These are phyloP conservation scores for Ptychochromis oligacanthus DNA, from an alignment of 2,113 vertebrate species.

Conservation along the genomic window DNA sequence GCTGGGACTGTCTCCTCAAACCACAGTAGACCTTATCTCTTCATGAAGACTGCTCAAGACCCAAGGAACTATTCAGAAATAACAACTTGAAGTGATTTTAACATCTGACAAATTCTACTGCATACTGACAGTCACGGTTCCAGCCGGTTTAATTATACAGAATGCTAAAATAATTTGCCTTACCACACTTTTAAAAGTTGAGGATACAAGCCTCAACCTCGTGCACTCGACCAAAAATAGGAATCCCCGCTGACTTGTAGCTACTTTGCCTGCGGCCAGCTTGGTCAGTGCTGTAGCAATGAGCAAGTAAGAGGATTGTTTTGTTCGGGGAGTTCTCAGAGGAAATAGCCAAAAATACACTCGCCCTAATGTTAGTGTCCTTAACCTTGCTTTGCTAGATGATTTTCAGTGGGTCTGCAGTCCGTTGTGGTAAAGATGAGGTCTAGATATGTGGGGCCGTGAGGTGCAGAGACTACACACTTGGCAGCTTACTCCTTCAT, in stretches of 20 bases:
- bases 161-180: conserved; percentile 46
- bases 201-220: conserved; percentile 25
- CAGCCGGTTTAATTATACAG: conserved; percentile 32
- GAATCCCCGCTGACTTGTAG: conserved; percentile 64
- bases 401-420: conserved; percentile 52
- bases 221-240: conserved; percentile 70
- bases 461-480: conserved; percentile 49
- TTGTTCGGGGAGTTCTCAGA: conserved; percentile 56
- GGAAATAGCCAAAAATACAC: conserved; percentile 77
- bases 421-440: conserved; percentile 57
- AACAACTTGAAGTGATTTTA: neutral
- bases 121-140: conserved; percentile 4
- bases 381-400: conserved; percentile 59
- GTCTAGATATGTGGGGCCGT: conserved; percentile 54
- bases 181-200: conserved; percentile 32
- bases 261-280: conserved; percentile 69
- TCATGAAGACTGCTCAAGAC: conserved; percentile 55
- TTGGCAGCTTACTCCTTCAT: conserved; percentile 62
- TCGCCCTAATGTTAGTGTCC: conserved; percentile 43
- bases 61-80: conserved; percentile 16
- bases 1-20: conserved; percentile 63
- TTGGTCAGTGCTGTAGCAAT: conserved; percentile 47
- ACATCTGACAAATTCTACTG: conserved; percentile 32
- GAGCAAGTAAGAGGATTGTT: conserved; percentile 40
- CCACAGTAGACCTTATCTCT: conserved; percentile 64